These are phyloP conservation scores for Melanotaenia trifasciata DNA, from an alignment of 2,797 vertebrate genomes.

Conservation along the genomic window DNA sequence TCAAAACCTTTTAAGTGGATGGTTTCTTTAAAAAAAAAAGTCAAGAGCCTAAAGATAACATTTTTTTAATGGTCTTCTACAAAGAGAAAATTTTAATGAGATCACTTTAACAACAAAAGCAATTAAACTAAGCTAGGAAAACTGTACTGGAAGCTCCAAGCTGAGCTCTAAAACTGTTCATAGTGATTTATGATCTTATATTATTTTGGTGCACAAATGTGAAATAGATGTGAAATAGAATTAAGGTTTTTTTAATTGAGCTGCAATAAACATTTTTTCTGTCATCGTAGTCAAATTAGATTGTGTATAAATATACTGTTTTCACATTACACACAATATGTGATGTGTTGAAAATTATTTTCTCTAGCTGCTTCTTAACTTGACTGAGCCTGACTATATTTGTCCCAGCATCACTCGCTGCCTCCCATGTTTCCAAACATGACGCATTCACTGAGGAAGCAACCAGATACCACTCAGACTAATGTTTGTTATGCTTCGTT, in stretches of 20 bases:
- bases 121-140: constrained; percentile 12
- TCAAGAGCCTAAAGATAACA: constrained; percentile 33
- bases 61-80: constrained; percentile 29
- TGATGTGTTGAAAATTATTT: background rate
- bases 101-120: constrained; percentile 37
- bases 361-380: background rate
- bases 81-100: constrained; percentile 30
- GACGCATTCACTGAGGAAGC: background rate
- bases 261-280: background rate
- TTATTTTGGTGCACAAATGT: constrained; percentile 7
- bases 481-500: background rate
- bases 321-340: background rate
- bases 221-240: background rate
- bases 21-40: constrained; percentile 33
- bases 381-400: background rate
- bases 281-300: background rate
- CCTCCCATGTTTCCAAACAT: constrained; percentile 2
- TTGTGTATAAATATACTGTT: background rate
- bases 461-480: background rate
- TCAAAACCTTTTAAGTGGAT: constrained; percentile 8
- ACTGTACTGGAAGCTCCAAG: constrained; percentile 8
- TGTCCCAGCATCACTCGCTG: background rate
- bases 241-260: background rate
- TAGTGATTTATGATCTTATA: constrained; percentile 25
- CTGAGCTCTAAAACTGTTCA: constrained; percentile 25